Evolutionary conservation across 2,888 invertebrate species (phyloP), one percentile per base, ranked within the genome.

Genomic region (Machimus atricapillus): DNA sequence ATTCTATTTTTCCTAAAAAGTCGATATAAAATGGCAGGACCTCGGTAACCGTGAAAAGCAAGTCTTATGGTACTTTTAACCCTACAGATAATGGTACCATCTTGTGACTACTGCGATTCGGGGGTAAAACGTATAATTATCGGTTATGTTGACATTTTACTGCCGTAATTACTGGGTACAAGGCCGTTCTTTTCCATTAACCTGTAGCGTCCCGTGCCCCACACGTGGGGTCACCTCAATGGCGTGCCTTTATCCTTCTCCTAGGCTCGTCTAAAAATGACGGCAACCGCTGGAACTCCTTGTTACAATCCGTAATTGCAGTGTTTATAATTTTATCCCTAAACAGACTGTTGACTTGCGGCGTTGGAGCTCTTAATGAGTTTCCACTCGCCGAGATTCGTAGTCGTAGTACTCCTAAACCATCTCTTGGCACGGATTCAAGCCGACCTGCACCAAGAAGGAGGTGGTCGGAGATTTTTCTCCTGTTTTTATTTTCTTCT

Each of bases 31-130:
- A 66, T 19, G 2, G 9, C n/a, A 66, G 66, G 66, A 66, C 66
- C 66, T 27, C 23, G 66, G 66, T 4, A 66, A 66, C 66, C 66
- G 23, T 27, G 12, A 27, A 46, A 66, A 66, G 66, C 23, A 66
- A 40, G 23, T 27, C 34, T 76, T 34, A 76, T 27, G 19, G 34
- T 76, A 76, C 76, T 76, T 37, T 82, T 82, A 82, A 82, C 34
- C 46, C 9, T 16, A 27, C n/a, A 46, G 85, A 73, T 85, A 85
- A 85, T 85, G 85, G 85, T 85, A 85, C 85, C 85, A 85, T 43
- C 85, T 85, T 43, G 85, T 85, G 85, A 31, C 74, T 85, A 74
- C 27, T 40, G 74, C 85, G 85, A 31, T 27, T 73, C 27, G 34
- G 27, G 73, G 73, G 14, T 66, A 73, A 37, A 58, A 83, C 37